Evolutionary conservation across 2,113 vertebrate species (phyloP), one percentile per base, ranked within the genome.

Genomic region (Nothocercus nigrocapillus): DNA sequence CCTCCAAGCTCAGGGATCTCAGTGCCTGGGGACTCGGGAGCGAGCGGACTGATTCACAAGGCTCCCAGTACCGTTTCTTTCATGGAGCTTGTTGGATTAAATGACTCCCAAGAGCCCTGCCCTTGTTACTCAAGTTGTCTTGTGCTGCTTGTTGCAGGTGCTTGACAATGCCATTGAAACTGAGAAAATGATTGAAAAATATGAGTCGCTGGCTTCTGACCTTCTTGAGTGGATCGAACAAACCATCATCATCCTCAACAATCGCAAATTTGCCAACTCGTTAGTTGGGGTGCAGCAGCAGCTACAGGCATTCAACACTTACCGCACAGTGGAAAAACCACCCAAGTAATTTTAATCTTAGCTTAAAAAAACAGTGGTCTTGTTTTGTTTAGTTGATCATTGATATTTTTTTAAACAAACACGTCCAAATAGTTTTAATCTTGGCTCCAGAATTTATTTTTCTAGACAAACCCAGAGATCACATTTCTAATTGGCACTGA

Each of bases 221-320:
- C 98, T 99, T 63, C 98, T 99, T 66, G 99, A 99, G 97, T 99
- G 99, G 99, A 99, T 99, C 40, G 99, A 99, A 77, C 99, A 99
- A 97, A 99, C 99, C 96, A 99, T 99, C 96, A 99, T 99, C 95
- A 99, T 99, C 97, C 98, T 99, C 89, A 99, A 99, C 98, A 99
- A 99, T 95, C 98, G 99, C 95, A 99, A 99, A 96, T 99, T 99
- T 74, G 98, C 99, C 94, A 99, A 99, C 98, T 99, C 99, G 0
- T 97, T 99, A 42, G 95, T 98, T 5, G 99, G 99, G 4, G 99
- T 99, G 75, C 99, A 99, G 58, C 99, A 99, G 88, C 99, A 99
- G 95, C 99, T 99, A 4, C 99, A 99, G 96, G 99, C 99, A 0
- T 99, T 99, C 98, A 99, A 99, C 98, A 99, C 99, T 20, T 99